Conservation (phyloP, 2,797 vertebrate genomes). For the Saxicola maurus region DNA sequence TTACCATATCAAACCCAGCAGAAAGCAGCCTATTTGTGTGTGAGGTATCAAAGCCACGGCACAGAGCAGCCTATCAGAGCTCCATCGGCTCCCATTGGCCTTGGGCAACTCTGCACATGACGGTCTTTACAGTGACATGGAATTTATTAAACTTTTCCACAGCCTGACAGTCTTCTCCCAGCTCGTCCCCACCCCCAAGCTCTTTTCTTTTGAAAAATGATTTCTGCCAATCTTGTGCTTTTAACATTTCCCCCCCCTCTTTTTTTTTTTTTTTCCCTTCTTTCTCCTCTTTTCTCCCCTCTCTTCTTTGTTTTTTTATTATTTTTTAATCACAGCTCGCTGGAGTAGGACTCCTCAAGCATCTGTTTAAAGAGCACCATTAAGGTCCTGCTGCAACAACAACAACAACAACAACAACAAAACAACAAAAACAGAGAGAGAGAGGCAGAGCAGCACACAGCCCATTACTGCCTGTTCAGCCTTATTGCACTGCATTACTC, state of each 20-base stretch:
- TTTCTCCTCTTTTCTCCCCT: rapidly evolving
- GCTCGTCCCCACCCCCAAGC: constrained; percentile 40
- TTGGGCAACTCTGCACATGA: constrained; percentile 50
- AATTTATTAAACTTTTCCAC: constrained; percentile 63
- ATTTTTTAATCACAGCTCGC: not conserved
- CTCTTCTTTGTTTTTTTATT: not conserved
- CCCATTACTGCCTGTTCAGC: constrained; percentile 35
- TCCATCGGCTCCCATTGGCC: constrained; percentile 56
- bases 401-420: not conserved
- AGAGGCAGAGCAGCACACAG: not conserved
- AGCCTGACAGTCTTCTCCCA: constrained; percentile 42
- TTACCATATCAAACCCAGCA: constrained; percentile 44
- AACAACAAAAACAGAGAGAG: not conserved
- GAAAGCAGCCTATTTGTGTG: not conserved
- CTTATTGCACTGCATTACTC: constrained; percentile 15
- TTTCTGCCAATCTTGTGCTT: constrained; percentile 56
- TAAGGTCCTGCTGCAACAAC: not conserved
- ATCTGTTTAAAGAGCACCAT: constrained; percentile 26
- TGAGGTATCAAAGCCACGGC: constrained; percentile 19
- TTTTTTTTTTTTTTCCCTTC: no score
- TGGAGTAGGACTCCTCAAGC: not conserved
- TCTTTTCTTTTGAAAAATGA: constrained; percentile 36
- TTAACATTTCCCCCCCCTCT: not conserved
- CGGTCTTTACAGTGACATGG: constrained; percentile 65
- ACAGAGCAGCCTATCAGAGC: constrained; percentile 36